Percentiles rank a stretch among this genome's conserved stretches.
Evolutionary conservation across 2,113 vertebrate genomes (phyloP).

Genomic region (Perccottus glenii): DNA sequence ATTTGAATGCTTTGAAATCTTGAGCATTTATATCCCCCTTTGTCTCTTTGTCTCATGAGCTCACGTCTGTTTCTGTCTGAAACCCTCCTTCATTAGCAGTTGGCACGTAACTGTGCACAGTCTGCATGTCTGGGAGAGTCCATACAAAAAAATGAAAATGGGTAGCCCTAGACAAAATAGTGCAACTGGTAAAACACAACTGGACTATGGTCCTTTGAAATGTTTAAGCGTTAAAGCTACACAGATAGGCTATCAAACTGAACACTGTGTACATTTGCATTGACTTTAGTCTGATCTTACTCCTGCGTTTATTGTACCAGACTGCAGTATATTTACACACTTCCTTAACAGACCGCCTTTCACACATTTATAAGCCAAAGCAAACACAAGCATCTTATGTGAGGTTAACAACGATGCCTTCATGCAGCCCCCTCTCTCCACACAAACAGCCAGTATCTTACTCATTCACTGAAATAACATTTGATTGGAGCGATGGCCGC

Average conservation of each 20-base stretch:
- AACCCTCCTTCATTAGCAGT: constrained; percentile 28
- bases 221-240: too few species aligned
- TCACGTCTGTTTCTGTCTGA: constrained; percentile 14
- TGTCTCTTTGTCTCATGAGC: constrained; percentile 52
- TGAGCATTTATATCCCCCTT: constrained; percentile 5
- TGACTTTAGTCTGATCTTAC: neutral
- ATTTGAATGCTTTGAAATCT: neutral
- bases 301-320: constrained; percentile 45
- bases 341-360: constrained; percentile 56
- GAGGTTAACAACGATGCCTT: constrained; percentile 69
- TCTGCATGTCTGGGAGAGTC: neutral
- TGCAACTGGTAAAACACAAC: too few species aligned
- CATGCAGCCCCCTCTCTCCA: constrained; percentile 35
- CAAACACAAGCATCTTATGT: constrained; percentile 68
- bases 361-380: constrained; percentile 49
- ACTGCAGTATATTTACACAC: constrained; percentile 46
- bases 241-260: too few species aligned
- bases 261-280: neutral
- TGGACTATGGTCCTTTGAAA: too few species aligned
- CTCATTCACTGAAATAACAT: constrained; percentile 62
- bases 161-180: too few species aligned
- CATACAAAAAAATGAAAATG: neutral
- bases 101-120: neutral
- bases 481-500: constrained; percentile 41
- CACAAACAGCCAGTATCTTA: constrained; percentile 67